phyloP scores from a whole-genome alignment of 2,113 vertebrate genomes.

The Camarhynchus parvulus region DNA sequence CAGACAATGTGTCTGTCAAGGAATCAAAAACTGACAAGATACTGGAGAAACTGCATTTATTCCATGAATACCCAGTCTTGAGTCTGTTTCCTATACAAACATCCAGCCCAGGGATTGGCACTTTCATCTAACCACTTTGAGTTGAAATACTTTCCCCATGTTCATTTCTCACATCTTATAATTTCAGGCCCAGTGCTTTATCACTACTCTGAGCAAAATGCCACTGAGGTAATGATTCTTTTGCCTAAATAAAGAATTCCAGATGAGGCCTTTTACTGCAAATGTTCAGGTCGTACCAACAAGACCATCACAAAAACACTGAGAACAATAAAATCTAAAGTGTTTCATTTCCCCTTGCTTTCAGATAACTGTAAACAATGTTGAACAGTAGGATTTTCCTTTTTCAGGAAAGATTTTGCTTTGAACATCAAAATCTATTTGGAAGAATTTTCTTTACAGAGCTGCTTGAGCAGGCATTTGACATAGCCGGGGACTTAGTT shows the following conservation, averaged over 20 bases:
- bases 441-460: background rate
- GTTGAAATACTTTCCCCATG: background rate
- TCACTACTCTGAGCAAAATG: background rate
- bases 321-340: slow-evolving; percentile 54
- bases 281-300: background rate
- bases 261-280: slow-evolving; percentile 30
- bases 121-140: background rate
- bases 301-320: slow-evolving; percentile 44
- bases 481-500: background rate
- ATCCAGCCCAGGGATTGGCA: background rate
- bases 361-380: slow-evolving; percentile 57
- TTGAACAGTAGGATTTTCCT: slow-evolving; percentile 8
- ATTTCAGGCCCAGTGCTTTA: background rate
- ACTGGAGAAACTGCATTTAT: background rate
- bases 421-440: background rate
- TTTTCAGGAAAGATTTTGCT: background rate
- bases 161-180: background rate
- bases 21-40: background rate
- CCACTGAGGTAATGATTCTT: slow-evolving; percentile 17
- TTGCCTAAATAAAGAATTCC: slow-evolving; percentile 43
- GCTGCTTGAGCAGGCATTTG: background rate
- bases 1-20: background rate
- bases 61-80: background rate
- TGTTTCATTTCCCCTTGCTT: slow-evolving; percentile 67
- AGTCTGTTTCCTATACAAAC: background rate